These are phyloP conservation scores for Trissoscelio sp. DNA, from an alignment of 2,888 invertebrate species.

Conservation along the genomic window DNA sequence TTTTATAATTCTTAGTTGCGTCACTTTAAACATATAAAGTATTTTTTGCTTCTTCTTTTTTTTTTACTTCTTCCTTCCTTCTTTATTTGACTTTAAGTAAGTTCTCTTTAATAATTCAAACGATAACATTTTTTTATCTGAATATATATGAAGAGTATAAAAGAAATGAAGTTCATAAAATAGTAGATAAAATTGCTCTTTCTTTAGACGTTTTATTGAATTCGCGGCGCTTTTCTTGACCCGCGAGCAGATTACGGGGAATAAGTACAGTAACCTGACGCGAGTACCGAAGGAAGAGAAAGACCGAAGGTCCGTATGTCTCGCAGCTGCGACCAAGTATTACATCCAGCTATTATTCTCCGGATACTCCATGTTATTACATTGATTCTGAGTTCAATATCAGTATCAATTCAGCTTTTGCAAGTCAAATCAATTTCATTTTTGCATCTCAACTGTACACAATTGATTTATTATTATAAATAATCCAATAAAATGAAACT, in stretches of 20 bases:
- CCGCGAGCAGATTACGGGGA: slow-evolving; percentile 8
- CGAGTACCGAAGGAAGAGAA: slow-evolving; percentile 19
- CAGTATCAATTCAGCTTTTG: not conserved
- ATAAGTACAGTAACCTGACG: slow-evolving; percentile 39
- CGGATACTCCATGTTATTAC: slow-evolving; percentile 15
- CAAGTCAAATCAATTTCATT: slow-evolving; percentile 16
- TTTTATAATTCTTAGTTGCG: not conserved
- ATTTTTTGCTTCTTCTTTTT: too few species aligned
- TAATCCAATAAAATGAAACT: too few species aligned
- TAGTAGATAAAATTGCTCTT: not conserved
- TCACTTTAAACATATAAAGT: not conserved
- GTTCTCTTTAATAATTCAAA: too few species aligned
- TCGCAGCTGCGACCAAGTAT: slow-evolving; percentile 38
- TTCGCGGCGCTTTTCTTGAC: slow-evolving; percentile 14
- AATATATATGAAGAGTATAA: not conserved
- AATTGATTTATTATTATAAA: too few species aligned
- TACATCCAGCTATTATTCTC: slow-evolving; percentile 26
- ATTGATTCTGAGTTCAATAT: slow-evolving; percentile 6
- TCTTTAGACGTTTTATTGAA: slow-evolving; percentile 1
- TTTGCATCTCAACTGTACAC: too few species aligned
- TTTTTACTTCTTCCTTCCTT: too few species aligned
- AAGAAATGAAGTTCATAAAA: not conserved
- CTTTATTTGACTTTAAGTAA: too few species aligned
- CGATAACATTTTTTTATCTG: too few species aligned
- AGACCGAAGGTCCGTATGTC: slow-evolving; percentile 24